Base-by-base conservation (phyloP, 2,888 invertebrate genomes). In the Archaeoteleia sp. region DNA sequence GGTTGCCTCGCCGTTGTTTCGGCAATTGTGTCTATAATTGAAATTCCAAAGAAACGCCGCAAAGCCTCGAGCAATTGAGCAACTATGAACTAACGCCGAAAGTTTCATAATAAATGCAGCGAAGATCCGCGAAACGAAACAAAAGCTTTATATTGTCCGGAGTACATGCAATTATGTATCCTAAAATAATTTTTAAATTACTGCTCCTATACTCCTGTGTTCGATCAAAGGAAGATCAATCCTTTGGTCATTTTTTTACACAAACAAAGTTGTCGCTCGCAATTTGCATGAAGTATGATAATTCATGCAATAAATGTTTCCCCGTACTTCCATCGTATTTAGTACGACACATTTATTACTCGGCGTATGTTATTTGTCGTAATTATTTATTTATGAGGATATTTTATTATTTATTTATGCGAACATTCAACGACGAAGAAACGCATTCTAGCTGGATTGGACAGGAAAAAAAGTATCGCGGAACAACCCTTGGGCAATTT, bases 1-100 rank as follows among this genome's bases (percentile, higher is more conserved):
- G 48, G 35, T 54, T 60, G 57, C 39, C 27, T 37, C 29, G 54
- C 57, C 53, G 20, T 58, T 58, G 57, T 68, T 62, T 53, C 54
- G 30, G 48, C 60, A 37, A 63, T 53, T 61, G 63, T 69, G 53
- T 65, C 60, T 69, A 60, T 69, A 65, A 69, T 65, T 69, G 68
- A 55, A 69, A 69, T 69, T 69, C 60, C 55, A 14, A 37, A 46
- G 61, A 53, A 57, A 63, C 42, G 49, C 63, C 15, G 43, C 58
- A 49, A 62, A 63, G 63, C 63, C 58, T 39, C 35, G 37, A 51
- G 60, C 48, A 49, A 58, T 53, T 23, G 58, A 39, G 43, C 57
- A 62, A 63, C 49, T 63, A 49, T 60, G 55, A 49, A 48, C 46
- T 42, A 34, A 17, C 25, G 45, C 39, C 46, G 23, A 53, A 61